Conservation (phyloP, 2,888 invertebrate genomes). For the Creontiades dilutus region DNA sequence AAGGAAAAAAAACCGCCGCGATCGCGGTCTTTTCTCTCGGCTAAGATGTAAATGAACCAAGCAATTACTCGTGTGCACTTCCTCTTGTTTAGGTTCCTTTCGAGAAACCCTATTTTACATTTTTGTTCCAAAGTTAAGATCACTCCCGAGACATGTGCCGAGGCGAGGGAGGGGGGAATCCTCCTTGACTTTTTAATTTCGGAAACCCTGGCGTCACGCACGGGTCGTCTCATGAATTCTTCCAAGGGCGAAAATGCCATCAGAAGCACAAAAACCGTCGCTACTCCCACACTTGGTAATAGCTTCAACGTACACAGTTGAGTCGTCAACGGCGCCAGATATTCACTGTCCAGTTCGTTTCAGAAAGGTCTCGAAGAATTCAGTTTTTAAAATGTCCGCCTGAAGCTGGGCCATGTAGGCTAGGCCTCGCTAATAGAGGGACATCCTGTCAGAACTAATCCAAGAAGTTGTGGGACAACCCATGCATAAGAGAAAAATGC, state of each 20-base stretch:
- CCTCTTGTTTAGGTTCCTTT: slow-evolving; percentile 45
- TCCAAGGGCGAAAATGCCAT: slow-evolving; percentile 69
- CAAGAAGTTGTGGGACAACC: too few relatives aligned
- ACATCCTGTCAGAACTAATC: too few relatives aligned
- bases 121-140: slow-evolving; percentile 55
- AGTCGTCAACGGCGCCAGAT: not conserved
- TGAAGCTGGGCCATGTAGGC: too few relatives aligned
- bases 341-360: too few relatives aligned
- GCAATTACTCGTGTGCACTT: slow-evolving; percentile 69
- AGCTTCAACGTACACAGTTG: slow-evolving; percentile 37
- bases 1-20: not conserved
- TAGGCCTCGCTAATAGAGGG: too few relatives aligned
- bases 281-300: slow-evolving; percentile 41
- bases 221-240: slow-evolving; percentile 68
- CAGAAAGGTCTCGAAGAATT: too few relatives aligned
- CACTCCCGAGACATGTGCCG: slow-evolving; percentile 49
- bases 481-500: too few relatives aligned
- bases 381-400: too few relatives aligned
- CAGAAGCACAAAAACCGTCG: slow-evolving; percentile 41
- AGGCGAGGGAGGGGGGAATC: not conserved
- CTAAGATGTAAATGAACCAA: slow-evolving; percentile 66
- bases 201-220: slow-evolving; percentile 63
- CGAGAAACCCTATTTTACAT: slow-evolving; percentile 55
- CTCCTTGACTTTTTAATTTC: slow-evolving; percentile 65
- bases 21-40: slow-evolving; percentile 22